Percentiles rank a stretch among this genome's conserved stretches.
Evolutionary conservation across 2,113 vertebrate species (phyloP).

Genomic region (Oryzias curvinotus): DNA sequence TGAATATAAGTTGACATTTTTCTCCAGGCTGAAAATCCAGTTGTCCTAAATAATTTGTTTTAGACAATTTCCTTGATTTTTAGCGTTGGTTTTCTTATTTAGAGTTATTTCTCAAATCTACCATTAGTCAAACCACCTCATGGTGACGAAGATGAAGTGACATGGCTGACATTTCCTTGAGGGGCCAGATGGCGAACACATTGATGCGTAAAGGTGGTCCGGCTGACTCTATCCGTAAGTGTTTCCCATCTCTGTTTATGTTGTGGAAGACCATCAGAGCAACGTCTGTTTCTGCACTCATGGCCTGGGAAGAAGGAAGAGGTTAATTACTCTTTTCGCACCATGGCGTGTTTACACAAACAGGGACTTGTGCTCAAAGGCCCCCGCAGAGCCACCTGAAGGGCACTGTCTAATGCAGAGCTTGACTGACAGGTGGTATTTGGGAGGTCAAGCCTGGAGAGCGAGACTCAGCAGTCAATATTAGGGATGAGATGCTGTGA

Average conservation of each 20-base stretch:
- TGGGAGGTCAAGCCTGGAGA: conserved; percentile 9
- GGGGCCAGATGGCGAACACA: not conserved
- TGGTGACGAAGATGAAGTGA: conserved; percentile 1
- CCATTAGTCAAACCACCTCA: conserved; percentile 3
- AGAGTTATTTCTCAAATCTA: not conserved
- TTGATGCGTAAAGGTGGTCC: not conserved
- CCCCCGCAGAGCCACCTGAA: conserved; percentile 24
- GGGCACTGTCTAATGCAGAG: conserved; percentile 11
- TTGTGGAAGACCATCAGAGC: conserved; percentile 3
- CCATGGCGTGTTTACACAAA: conserved; percentile 16
- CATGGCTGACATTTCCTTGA: conserved; percentile 1
- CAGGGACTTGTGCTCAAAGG: conserved; percentile 3
- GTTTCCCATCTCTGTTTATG: not conserved
- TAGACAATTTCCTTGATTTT: not conserved
- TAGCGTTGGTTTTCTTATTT: not conserved
- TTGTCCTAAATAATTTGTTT: not conserved
- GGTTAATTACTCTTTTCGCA: conserved; percentile 11
- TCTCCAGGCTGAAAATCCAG: not conserved
- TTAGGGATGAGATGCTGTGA: not conserved
- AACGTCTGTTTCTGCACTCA: not conserved
- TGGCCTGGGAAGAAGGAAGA: not conserved
- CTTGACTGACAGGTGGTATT: conserved; percentile 49
- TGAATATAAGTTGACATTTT: not conserved
- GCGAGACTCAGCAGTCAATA: conserved; percentile 7
- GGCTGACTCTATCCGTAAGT: not conserved